Conservation (phyloP, 2,888 invertebrate genomes). For the Pemphredon lugubris region DNA sequence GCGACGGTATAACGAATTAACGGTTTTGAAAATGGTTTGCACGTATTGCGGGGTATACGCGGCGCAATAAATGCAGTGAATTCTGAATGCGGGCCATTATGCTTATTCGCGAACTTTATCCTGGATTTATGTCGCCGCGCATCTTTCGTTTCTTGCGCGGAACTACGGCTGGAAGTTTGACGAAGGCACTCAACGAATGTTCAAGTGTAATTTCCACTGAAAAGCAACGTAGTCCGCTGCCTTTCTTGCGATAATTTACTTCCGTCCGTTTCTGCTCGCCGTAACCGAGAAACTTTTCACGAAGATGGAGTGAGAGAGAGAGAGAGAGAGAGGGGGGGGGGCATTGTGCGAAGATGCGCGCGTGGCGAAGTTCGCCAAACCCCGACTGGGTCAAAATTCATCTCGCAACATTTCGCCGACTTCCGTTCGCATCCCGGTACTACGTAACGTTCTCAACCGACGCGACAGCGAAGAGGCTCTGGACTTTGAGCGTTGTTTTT, state of each 20-base stretch:
- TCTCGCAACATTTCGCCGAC: slow-evolving; percentile 28
- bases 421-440: slow-evolving; percentile 38
- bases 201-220: slow-evolving; percentile 16
- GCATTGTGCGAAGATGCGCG: slow-evolving; percentile 34
- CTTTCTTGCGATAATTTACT: slow-evolving; percentile 54
- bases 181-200: slow-evolving; percentile 26
- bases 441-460: too few species aligned
- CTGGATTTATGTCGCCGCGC: slow-evolving; percentile 38
- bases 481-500: slow-evolving; percentile 36
- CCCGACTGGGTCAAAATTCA: slow-evolving; percentile 34
- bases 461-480: background rate
- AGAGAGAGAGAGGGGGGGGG: too few species aligned
- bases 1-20: background rate
- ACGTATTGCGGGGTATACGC: background rate
- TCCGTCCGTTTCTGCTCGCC: slow-evolving; percentile 45
- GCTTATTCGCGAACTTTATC: slow-evolving; percentile 39
- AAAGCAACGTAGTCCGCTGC: slow-evolving; percentile 24
- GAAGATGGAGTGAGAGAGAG: too few species aligned
- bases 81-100: slow-evolving; percentile 5
- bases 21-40: background rate
- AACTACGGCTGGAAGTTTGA: slow-evolving; percentile 14
- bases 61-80: background rate
- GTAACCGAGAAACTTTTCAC: slow-evolving; percentile 52
- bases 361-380: slow-evolving; percentile 23
- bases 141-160: slow-evolving; percentile 14